Conservation (phyloP, 2,888 invertebrate species). For the Geotrupes spiniger region DNA sequence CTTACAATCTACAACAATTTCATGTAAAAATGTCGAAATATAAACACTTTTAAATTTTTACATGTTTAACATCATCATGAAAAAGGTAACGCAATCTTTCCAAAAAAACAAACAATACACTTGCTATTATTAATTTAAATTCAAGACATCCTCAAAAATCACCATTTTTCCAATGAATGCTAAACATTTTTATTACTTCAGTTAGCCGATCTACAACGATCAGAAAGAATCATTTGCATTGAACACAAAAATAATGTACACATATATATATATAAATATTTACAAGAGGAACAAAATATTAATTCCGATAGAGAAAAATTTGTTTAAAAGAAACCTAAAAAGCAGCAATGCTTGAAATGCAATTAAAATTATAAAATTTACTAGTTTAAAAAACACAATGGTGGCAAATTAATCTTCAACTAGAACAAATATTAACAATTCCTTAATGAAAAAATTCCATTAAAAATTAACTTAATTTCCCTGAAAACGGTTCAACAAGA, state of each 20-base stretch:
- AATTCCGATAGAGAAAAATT: conserved; percentile 16
- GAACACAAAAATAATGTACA: conserved; percentile 26
- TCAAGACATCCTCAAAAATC: conserved; percentile 16
- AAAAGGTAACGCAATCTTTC: conserved; percentile 20
- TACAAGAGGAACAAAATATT: conserved; percentile 29
- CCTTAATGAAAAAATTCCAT: conserved; percentile 2
- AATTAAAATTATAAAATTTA: conserved; percentile 11
- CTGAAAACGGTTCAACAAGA: conserved; percentile 22
- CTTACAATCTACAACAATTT: conserved; percentile 39
- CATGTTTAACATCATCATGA: conserved; percentile 18
- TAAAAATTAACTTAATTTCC: conserved; percentile 13
- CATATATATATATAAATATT: conserved; percentile 18
- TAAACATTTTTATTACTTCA: conserved; percentile 1
- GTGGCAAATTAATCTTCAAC: conserved; percentile 4
- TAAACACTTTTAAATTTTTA: conserved; percentile 24
- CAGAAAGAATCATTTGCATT: conserved; percentile 30
- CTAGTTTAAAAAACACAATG: conserved; percentile 14
- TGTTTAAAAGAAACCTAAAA: conserved; percentile 16
- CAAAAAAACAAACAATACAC: conserved; percentile 3
- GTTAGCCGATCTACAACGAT: conserved; percentile 30
- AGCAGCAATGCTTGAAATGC: conserved; percentile 1
- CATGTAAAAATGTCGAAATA: conserved; percentile 30
- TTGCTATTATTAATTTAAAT: neutral
- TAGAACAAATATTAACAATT: conserved; percentile 4
- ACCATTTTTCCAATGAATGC: conserved; percentile 7